A percentile compares a stretch with the other conserved stretches of the same genome.
Evolutionary conservation across 2,113 vertebrate genomes (phyloP).

Genomic region (Pardalotus punctatus): DNA sequence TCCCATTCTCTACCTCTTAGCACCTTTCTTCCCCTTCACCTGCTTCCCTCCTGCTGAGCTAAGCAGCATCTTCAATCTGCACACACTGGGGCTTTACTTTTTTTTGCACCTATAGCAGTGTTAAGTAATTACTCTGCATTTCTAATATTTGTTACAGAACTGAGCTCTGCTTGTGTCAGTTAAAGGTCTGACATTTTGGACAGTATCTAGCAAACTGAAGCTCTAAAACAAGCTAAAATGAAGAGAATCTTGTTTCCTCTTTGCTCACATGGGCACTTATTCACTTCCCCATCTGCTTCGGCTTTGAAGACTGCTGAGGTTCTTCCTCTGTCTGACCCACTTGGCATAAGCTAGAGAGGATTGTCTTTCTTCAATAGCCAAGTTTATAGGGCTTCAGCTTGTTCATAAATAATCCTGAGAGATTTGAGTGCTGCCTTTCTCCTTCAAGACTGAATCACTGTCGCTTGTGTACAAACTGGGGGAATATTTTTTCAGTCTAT

Average conservation of each 20-base stretch:
- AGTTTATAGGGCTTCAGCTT: conserved; percentile 42
- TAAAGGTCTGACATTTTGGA: not conserved
- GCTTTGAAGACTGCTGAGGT: conserved; percentile 49
- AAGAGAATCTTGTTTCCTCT: conserved; percentile 27
- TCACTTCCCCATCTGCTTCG: conserved; percentile 58
- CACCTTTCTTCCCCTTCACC: not conserved
- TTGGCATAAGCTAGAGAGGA: conserved; percentile 47
- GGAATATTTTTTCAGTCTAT: not conserved
- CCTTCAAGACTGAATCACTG: not conserved
- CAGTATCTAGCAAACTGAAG: not conserved
- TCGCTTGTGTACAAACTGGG: not conserved
- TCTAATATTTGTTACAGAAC: not conserved
- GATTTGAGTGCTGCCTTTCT: not conserved
- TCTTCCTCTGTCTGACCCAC: conserved; percentile 68
- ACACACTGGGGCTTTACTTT: not conserved
- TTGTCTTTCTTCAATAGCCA: conserved; percentile 44
- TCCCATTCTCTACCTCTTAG: not conserved
- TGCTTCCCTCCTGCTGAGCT: not conserved
- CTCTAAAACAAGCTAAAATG: not conserved
- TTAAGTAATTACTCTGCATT: not conserved
- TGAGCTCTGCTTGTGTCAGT: not conserved
- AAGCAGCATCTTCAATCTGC: not conserved
- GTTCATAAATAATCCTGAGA: not conserved
- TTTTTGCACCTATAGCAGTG: not conserved
- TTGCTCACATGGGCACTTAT: not conserved